Base-by-base conservation (phyloP, 2,113 vertebrate species). In the Piaya cayana region DNA sequence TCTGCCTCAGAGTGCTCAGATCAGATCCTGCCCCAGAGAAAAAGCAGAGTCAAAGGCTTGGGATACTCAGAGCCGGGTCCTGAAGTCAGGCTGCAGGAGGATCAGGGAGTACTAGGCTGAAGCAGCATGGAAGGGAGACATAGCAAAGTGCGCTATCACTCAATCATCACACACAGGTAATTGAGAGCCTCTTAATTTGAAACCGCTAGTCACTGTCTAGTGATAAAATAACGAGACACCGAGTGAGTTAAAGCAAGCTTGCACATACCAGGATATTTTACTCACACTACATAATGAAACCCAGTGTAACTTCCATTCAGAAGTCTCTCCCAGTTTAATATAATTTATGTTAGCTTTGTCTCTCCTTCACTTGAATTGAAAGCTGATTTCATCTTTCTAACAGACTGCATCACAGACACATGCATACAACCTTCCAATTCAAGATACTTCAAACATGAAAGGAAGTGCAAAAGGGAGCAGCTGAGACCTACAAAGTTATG, bases 21-120 rank as follows among this genome's bases (percentile, higher is more conserved):
- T 96, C 94, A 96, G 94, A 95, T 92, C 95, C 95, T 96, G 95
- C 92, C 82, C 85, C 92, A 4, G 88, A 96, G 82, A 95, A 93
- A 95, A 96, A 96, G 85, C 72, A 95, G 56, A 97, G 93, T 97
- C 92, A 96, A 94, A 90, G 65, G 82, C 88, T 68, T 91, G 95
- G 2, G 26, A 93, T 60, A 96, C 64, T 84, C 58, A 91, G 76
- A 77, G 64, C 22, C 0, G 3, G 83, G 62, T 86, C 56, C 81
- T 65, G 74, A 67, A 82, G 62, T 77, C 86, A 76, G 68, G 88
- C 68, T 88, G 68, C 47, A n/a, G 64, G 71, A 94, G 49, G 47
- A 95, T 18, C 79, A 76, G 42, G 68, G 55, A 92, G 64, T 52
- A 47, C 76, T 49, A 47, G 60, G 85, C 92, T 86, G 69, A 86